These are phyloP conservation scores for Lacerta viridis DNA, from an alignment of 2,797 vertebrate species.

Conservation along the genomic window DNA sequence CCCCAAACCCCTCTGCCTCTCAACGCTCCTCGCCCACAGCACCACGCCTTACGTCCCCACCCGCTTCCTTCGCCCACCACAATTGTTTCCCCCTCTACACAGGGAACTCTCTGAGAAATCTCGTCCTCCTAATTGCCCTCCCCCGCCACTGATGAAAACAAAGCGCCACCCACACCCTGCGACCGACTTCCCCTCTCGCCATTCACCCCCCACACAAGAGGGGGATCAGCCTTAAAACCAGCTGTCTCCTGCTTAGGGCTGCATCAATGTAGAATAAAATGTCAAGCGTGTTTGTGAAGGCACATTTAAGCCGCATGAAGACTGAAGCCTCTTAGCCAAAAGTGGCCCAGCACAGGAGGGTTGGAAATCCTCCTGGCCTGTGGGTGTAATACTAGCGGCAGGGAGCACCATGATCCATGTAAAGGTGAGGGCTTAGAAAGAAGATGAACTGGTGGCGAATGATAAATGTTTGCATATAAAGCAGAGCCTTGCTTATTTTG, in stretches of 20 bases:
- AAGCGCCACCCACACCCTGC: no score
- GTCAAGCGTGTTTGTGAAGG: background rate
- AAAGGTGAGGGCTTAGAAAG: background rate
- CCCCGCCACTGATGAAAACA: no score
- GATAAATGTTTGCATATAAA: slow-evolving; percentile 32
- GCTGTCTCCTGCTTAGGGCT: background rate
- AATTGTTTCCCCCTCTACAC: no score
- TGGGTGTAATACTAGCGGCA: background rate
- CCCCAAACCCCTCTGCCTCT: no score
- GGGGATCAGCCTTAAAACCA: background rate
- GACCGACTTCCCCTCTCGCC: no score
- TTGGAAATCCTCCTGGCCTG: background rate
- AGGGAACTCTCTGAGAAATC: no score
- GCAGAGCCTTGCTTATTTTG: slow-evolving; percentile 27
- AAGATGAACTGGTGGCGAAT: background rate
- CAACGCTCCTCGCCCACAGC: no score
- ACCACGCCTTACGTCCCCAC: no score
- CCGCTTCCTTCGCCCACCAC: no score
- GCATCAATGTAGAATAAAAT: background rate
- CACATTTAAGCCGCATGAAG: background rate
- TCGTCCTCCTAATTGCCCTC: no score
- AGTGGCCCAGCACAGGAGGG: background rate
- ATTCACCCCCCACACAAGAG: no score
- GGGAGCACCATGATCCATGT: background rate
- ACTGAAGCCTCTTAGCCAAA: background rate